Conservation (phyloP, 2,797 vertebrate species). For the Etheostoma perlongum region DNA sequence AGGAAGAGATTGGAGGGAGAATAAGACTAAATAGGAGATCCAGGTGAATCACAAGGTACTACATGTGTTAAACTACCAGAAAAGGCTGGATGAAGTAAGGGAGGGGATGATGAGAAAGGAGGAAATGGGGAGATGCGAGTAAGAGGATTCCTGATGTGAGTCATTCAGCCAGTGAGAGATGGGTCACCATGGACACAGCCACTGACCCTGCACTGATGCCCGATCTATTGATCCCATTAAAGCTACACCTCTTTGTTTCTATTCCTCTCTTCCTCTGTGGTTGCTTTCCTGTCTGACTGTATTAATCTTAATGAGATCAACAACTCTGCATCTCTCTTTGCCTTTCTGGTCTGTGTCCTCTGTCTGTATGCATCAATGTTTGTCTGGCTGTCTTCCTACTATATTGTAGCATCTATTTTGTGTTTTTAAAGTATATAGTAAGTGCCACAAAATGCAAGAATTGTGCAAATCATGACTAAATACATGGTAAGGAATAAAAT, state of each 20-base stretch:
- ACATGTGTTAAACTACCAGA: slow-evolving; percentile 23
- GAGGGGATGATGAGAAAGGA: slow-evolving; percentile 14
- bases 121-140: slow-evolving; percentile 36
- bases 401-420: slow-evolving; percentile 35
- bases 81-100: slow-evolving; percentile 20
- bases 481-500: slow-evolving; percentile 30
- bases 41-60: slow-evolving; percentile 22
- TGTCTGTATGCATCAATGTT: slow-evolving; percentile 34
- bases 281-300: slow-evolving; percentile 63
- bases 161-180: slow-evolving; percentile 69
- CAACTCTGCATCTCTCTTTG: slow-evolving; percentile 56
- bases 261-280: slow-evolving; percentile 43
- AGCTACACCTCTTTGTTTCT: slow-evolving; percentile 66
- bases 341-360: slow-evolving; percentile 30
- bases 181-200: slow-evolving; percentile 79
- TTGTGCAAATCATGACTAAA: slow-evolving; percentile 58
- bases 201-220: slow-evolving; percentile 77
- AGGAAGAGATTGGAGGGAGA: slow-evolving; percentile 26
- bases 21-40: slow-evolving; percentile 32
- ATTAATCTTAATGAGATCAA: slow-evolving; percentile 78
- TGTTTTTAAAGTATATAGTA: slow-evolving; percentile 53
- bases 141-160: slow-evolving; percentile 67
- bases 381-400: slow-evolving; percentile 9
- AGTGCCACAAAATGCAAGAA: slow-evolving; percentile 39
- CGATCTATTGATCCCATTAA: slow-evolving; percentile 82